Base-by-base conservation (phyloP, 2,797 vertebrate species). In the Sandelia bainsii region DNA sequence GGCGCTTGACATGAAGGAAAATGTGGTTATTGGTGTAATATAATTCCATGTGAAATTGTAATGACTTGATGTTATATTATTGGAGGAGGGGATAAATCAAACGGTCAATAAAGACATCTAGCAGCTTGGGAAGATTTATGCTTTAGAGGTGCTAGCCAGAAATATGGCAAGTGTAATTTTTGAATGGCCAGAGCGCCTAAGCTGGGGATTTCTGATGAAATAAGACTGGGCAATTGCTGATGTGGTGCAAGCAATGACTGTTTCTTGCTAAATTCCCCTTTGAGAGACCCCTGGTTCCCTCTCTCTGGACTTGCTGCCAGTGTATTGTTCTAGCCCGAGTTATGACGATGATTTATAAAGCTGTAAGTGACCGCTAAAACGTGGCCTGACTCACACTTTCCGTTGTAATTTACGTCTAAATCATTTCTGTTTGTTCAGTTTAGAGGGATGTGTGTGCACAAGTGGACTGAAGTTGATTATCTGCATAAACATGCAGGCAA, bases 311-410 rank as follows among this genome's bases (percentile, higher is more conserved):
- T 8, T 0, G 20, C 83, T 84, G 83, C 83, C 86, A 73, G 79
- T 16, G 25, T 45, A 68, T 81, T 82, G 86, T 87, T 90, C 70
- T 68, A 58, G 49, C 69, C 68, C 20, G 66, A 77, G 79, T 76
- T 45, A 61, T 68, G 85, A 87, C 79, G 86, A 72, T 84, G 87
- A 89, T 90, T 91, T 90, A 91, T 75, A 37, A 86, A 72, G 77
- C 86, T 77, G 69, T 20, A 0, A 79, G 78, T 59, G 82, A 83
- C 79, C 37, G 72, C 62, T 69, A 74, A 65, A 48, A 79, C 82
- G 76, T 72, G 76, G 56, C 81, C 72, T 63, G 84, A 86, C 78
- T 85, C 86, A 76, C 75, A 84, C 74, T 84, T 83, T 87, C 77
- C 78, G 44, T 72, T 81, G 69, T 80, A 84, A 86, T 72, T 84